Evolutionary conservation across 2,888 invertebrate species (phyloP), one percentile per base, ranked within the genome.

Genomic region (Chrysolina oricalcia): DNA sequence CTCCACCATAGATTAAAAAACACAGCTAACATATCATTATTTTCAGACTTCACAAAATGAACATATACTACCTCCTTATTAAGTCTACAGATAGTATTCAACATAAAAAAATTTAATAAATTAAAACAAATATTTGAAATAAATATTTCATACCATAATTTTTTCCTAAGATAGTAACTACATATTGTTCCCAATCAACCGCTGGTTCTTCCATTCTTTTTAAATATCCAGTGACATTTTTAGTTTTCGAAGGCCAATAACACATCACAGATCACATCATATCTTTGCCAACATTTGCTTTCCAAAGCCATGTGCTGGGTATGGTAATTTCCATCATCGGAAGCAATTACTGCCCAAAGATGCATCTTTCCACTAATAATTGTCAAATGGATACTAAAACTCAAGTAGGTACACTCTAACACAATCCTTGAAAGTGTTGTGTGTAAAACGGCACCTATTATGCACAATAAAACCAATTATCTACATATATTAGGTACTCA

Each of bases 211-310:
- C 74, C 46, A 69, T 70, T 70, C 69, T 69, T 64, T 53, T 70
- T 11, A 74, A 70, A 70, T 65, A 70, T 48, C 70, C 74, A 48
- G 70, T 74, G 56, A 64, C 74, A 59, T 74, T 74, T 70, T 66
- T 70, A 66, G 63, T 74, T 48, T 74, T 74, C 64, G 69, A 21
- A 59, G 74, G 74, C 74, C 74, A 74, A 53, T 74, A 74, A 64
- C 70, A 74, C 74, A n/a, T n/a, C n/a, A n/a, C n/a, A n/a, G n/a
- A n/a, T n/a, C n/a, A n/a, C n/a, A n/a, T n/a, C n/a, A 70, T 74
- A 50, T 68, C 46, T 70, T 65, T 74, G 66, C 63, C 53, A 65
- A 56, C 56, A 41, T 65, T 64, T 53, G 56, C 41, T 70, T 74
- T 70, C 43, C 21, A 74, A 41, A 74, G 65, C 74, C 70, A 74